Evolutionary conservation across 2,797 vertebrate genomes (phyloP).

Genomic region (Alexandromys oeconomus): DNA sequence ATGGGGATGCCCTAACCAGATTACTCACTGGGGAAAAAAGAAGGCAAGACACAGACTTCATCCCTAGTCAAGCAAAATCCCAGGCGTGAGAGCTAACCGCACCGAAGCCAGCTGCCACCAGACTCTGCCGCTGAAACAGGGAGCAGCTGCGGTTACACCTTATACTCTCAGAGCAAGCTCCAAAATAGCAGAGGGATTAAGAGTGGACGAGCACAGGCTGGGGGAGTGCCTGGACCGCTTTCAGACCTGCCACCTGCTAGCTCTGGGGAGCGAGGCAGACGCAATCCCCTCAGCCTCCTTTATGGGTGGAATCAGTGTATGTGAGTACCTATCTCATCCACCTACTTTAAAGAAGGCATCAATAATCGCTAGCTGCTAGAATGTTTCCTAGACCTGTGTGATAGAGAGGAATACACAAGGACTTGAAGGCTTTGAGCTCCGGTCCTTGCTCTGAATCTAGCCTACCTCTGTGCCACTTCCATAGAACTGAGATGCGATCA

Average conservation of each 20-base stretch:
- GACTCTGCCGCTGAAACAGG: neutral
- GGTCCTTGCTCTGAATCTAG: neutral
- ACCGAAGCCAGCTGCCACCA: neutral
- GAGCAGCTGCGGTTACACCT: slow-evolving; percentile 60
- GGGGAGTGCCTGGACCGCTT: slow-evolving; percentile 48
- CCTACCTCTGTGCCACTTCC: neutral
- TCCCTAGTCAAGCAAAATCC: neutral
- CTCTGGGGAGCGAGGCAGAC: too few relatives aligned
- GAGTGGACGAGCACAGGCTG: slow-evolving; percentile 18
- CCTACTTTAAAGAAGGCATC: neutral
- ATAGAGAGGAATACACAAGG: neutral
- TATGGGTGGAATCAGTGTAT: neutral
- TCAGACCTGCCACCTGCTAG: slow-evolving; percentile 52
- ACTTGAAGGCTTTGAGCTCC: neutral
- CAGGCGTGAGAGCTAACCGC: neutral
- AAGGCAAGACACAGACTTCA: neutral
- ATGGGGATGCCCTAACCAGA: neutral
- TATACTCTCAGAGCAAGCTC: slow-evolving; percentile 35
- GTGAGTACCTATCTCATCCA: neutral
- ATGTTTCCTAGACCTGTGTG: neutral
- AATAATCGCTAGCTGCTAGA: neutral
- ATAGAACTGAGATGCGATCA: neutral
- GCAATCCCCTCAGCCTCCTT: neutral
- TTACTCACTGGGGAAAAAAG: neutral
- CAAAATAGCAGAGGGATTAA: slow-evolving; percentile 68